These are phyloP conservation scores for Taurulus bubalis DNA, from an alignment of 2,113 vertebrate species.

Conservation along the genomic window DNA sequence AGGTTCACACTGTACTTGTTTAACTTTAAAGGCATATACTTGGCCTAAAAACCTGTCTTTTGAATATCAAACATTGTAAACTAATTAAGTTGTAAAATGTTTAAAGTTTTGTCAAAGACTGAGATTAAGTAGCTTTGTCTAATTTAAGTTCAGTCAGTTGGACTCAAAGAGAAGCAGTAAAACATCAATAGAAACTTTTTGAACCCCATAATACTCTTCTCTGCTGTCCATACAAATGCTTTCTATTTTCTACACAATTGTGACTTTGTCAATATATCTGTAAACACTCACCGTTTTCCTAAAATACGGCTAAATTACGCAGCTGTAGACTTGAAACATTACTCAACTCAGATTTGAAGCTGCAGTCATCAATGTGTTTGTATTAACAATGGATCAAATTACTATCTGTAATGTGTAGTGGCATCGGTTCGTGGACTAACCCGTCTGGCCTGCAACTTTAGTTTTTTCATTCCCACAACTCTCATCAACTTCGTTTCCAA, in stretches of 20 bases:
- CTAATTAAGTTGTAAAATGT: neutral
- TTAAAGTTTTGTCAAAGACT: neutral
- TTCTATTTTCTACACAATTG: neutral
- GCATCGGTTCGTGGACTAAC: neutral
- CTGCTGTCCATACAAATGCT: neutral
- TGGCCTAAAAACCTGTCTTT: neutral
- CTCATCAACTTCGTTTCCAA: neutral
- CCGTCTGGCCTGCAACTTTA: neutral
- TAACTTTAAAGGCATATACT: slow-evolving; percentile 17
- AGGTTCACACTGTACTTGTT: slow-evolving; percentile 21
- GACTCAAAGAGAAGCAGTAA: neutral
- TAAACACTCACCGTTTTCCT: neutral
- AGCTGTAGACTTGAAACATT: neutral
- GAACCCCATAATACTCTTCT: neutral
- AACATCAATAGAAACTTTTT: neutral
- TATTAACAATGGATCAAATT: neutral
- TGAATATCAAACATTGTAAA: neutral
- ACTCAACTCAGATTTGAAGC: neutral
- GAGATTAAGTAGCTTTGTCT: neutral
- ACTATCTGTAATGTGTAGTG: neutral
- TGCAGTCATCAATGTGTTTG: neutral
- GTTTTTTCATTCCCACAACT: neutral
- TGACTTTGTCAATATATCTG: neutral
- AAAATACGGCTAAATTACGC: neutral
- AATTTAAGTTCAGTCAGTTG: neutral